A percentile compares a stretch with the other conserved stretches of the same genome.
Evolutionary conservation across 2,888 invertebrate genomes (phyloP).

Genomic region (Zelleria hepariella): DNA sequence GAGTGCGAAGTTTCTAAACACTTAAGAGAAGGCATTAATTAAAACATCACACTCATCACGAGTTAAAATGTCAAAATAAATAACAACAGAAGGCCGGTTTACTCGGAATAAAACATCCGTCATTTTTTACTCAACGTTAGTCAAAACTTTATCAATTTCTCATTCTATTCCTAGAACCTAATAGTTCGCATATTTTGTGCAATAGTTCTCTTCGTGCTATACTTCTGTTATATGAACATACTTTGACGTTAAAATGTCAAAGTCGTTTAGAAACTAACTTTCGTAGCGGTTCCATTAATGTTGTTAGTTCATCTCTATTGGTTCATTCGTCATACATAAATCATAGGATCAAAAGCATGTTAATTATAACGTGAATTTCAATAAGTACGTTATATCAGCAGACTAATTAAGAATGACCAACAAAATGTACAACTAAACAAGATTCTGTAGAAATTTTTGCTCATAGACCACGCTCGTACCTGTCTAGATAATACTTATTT

Average conservation of each 20-base stretch:
- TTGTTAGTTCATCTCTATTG: neutral
- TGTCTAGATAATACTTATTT: conserved; percentile 33
- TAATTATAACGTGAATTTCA: neutral
- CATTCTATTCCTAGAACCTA: too few species aligned
- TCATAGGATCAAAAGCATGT: neutral
- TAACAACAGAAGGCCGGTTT: neutral
- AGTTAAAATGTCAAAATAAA: neutral
- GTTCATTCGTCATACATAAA: neutral
- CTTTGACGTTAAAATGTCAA: neutral
- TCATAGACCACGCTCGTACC: neutral
- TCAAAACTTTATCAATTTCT: too few species aligned
- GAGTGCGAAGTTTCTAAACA: neutral
- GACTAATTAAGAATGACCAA: too few species aligned
- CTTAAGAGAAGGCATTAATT: neutral
- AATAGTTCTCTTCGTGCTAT: too few species aligned
- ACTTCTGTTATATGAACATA: neutral
- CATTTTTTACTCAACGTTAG: too few species aligned
- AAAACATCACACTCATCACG: neutral
- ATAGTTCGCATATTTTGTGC: too few species aligned
- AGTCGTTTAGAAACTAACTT: neutral
- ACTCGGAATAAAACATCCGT: neutral
- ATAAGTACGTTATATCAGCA: too few species aligned
- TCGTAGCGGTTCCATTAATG: neutral
- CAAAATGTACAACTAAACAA: too few species aligned
- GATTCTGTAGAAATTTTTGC: neutral